Base-by-base conservation (phyloP, 2,888 invertebrate genomes). In the Scrobipalpa atriplicella region DNA sequence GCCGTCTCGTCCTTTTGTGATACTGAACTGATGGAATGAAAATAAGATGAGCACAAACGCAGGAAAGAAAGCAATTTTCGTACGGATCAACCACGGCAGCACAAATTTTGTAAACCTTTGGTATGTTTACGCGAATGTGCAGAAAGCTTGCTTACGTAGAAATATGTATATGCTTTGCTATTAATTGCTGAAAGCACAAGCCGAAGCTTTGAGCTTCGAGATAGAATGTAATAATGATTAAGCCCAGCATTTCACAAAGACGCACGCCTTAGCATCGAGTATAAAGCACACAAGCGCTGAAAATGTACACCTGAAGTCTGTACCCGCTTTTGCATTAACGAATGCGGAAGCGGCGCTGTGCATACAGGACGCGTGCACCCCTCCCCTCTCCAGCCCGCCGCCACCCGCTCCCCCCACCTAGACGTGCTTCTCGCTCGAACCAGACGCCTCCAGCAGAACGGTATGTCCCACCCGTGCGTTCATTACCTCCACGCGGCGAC, bases 301-400 rank as follows among this genome's bases (percentile, higher is more conserved):
- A 92, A 92, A 89, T 90, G 88, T 90, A 91, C 90, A 92, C 92
- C 92, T 92, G 91, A 90, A 91, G 90, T 88, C 89, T 89, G 87
- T 84, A 84, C 89, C 83, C 87, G 92, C 91, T 90, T 92, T 92
- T 92, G 91, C 92, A 90, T 91, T 92, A 92, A 92, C 92, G 90
- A 92, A 91, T 92, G 92, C 92, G 92, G 92, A 92, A 92, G 90
- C 90, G 84, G 88, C 87, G 87, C 86, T 91, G 87, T 91, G 92
- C 92, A 92, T 89, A 91, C 90, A 92, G 87, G 89, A 89, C 90
- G 87, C 85, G 85, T 78, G 86, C 85, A 86, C 83, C 84, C 84
- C 78, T 79, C 76, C 78, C 73, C 78, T 73, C 76, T 69, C 68
- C 70, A 73, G 72, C 71, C 69, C 75, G 68, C 71, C 69, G 67